These are phyloP conservation scores for Lepus townsendii DNA, from an alignment of 2,797 vertebrate genomes.

Conservation along the genomic window DNA sequence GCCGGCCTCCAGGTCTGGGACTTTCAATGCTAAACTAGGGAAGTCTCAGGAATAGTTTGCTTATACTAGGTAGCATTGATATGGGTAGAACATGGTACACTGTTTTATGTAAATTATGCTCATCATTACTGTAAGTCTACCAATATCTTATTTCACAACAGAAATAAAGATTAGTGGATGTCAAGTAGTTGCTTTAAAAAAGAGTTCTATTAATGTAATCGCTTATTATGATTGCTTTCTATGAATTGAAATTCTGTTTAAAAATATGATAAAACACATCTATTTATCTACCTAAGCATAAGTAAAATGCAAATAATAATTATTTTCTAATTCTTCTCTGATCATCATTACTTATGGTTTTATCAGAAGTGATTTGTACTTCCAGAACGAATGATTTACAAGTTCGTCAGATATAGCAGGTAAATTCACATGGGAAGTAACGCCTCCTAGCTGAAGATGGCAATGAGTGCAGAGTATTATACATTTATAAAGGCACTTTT, in stretches of 20 bases:
- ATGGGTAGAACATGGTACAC: neutral
- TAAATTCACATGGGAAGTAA: neutral
- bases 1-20: too few relatives aligned
- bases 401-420: rapidly evolving
- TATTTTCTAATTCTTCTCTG: neutral
- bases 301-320: neutral
- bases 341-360: neutral
- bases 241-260: neutral
- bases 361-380: neutral
- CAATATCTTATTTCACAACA: neutral
- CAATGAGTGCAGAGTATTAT: neutral
- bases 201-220: neutral
- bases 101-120: neutral
- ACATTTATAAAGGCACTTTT: neutral
- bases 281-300: neutral
- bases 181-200: neutral
- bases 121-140: neutral
- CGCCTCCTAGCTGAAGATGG: neutral
- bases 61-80: neutral
- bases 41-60: too few relatives aligned
- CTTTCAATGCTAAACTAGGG: neutral
- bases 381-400: neutral
- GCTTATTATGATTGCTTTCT: neutral
- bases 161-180: neutral
- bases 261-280: neutral